phyloP scores from a whole-genome alignment of 2,113 vertebrate species.

The Tragulus kanchil region DNA sequence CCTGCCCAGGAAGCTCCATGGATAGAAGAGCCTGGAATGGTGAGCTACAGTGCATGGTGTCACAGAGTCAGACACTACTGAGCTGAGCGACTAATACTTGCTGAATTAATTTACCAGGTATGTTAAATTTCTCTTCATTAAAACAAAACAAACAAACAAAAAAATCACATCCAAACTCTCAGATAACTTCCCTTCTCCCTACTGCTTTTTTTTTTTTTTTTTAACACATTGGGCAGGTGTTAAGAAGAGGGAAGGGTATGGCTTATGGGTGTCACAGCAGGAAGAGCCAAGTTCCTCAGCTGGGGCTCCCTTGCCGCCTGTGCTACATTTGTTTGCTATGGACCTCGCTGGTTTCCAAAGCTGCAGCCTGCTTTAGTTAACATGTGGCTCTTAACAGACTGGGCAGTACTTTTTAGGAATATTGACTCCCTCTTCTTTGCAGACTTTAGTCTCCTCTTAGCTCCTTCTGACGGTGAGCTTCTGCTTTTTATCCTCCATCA shows the following conservation, averaged over 20 bases:
- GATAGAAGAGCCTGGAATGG: too few relatives aligned
- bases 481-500: neutral
- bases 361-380: neutral
- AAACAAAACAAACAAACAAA: neutral
- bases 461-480: neutral
- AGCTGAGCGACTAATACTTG: too few relatives aligned
- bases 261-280: neutral
- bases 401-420: neutral
- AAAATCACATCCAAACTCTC: neutral
- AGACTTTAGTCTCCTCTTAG: neutral
- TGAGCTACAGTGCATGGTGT: too few relatives aligned
- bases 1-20: too few relatives aligned
- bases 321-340: neutral
- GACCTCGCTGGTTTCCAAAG: neutral
- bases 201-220: neutral
- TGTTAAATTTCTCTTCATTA: neutral
- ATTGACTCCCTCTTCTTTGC: neutral
- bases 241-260: neutral
- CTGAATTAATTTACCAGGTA: neutral
- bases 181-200: neutral
- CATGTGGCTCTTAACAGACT: neutral
- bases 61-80: too few relatives aligned
- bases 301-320: neutral
- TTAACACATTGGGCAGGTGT: neutral
- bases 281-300: neutral